phyloP scores from a whole-genome alignment of 2,888 invertebrate species.

The Eupithecia abbreviata region DNA sequence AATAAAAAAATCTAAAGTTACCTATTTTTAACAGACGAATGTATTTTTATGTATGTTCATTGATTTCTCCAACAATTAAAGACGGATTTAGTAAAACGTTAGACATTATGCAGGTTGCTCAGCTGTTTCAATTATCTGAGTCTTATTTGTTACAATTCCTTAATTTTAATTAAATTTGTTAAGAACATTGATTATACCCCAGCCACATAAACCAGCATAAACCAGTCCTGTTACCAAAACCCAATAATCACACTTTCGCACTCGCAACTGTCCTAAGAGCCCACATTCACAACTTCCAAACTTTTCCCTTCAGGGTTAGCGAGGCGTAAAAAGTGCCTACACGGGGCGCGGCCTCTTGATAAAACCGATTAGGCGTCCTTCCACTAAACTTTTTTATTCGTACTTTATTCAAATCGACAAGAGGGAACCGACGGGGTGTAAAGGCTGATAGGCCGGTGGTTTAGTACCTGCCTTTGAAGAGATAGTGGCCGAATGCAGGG shows the following conservation, averaged over 20 bases:
- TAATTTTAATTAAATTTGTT: too few species aligned
- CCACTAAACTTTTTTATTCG: conserved; percentile 69
- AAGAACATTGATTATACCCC: neutral
- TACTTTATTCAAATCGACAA: conserved; percentile 73
- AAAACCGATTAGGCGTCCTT: conserved; percentile 67
- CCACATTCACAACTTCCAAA: conserved; percentile 47
- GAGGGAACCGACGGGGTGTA: conserved; percentile 66
- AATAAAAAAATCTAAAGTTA: too few species aligned
- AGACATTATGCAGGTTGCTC: too few species aligned
- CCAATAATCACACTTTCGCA: conserved; percentile 20
- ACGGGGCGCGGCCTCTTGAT: conserved; percentile 59
- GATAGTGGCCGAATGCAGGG: conserved; percentile 58
- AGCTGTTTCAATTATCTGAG: too few species aligned
- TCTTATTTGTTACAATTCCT: too few species aligned
- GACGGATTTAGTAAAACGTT: too few species aligned
- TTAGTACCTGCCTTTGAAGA: conserved; percentile 60
- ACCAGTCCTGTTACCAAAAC: conserved; percentile 4
- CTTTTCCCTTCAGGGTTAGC: conserved; percentile 53
- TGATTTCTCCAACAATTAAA: too few species aligned
- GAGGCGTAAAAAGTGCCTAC: conserved; percentile 64
- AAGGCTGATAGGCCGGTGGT: conserved; percentile 68
- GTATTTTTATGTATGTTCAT: too few species aligned
- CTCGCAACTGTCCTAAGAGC: conserved; percentile 25
- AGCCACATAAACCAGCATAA: neutral
- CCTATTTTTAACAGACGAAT: too few species aligned